Conservation (phyloP, 2,113 vertebrate species). For the Neogale vison region DNA sequence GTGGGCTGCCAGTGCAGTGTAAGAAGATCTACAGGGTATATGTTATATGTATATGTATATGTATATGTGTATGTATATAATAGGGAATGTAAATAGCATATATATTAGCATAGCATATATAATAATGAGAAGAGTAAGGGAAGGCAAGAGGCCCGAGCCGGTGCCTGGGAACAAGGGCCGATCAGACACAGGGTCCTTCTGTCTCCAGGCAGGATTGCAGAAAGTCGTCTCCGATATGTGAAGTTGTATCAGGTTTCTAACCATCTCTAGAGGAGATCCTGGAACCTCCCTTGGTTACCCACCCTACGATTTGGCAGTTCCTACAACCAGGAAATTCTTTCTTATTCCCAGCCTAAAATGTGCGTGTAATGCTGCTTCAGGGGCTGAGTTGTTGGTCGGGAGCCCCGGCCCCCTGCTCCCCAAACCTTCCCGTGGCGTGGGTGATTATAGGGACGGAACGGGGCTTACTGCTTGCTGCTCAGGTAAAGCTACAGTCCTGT, state of each 20-base stretch:
- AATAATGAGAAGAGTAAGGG: neutral
- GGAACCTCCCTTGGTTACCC: constrained; percentile 35
- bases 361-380: neutral
- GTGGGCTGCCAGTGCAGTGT: neutral
- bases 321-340: constrained; percentile 21
- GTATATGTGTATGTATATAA: too few relatives aligned
- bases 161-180: neutral
- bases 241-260: neutral
- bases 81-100: too few relatives aligned
- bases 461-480: neutral
- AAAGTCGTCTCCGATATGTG: neutral
- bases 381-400: neutral
- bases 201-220: neutral
- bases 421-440: neutral
- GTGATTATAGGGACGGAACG: neutral
- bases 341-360: constrained; percentile 1
- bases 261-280: constrained; percentile 37
- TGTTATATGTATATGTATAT: too few relatives aligned
- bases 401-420: neutral
- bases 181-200: neutral
- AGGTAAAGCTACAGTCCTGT: neutral
- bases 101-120: neutral
- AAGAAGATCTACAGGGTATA: too few relatives aligned
- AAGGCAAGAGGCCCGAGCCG: accelerated
- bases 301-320: constrained; percentile 5